Percentiles rank a stretch among this genome's conserved stretches.
phyloP scores from a whole-genome alignment of 2,113 vertebrate species.

The Halcyon senegalensis region DNA sequence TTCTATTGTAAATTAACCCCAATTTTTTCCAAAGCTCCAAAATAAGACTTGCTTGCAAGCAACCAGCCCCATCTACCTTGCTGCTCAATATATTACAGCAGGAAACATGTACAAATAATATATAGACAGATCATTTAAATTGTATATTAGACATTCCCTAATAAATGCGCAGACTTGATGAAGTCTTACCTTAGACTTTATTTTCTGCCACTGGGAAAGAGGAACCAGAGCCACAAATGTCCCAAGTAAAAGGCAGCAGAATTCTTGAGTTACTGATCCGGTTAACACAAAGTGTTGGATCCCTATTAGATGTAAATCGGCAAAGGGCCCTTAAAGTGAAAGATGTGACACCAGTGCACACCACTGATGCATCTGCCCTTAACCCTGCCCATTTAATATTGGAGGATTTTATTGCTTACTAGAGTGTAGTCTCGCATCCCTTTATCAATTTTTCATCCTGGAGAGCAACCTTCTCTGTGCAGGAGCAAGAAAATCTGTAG shows the following conservation, averaged over 20 bases:
- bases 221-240: neutral
- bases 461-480: slow-evolving; percentile 35
- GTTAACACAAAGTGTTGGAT: neutral
- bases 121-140: slow-evolving; percentile 22
- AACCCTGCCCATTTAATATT: slow-evolving; percentile 49
- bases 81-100: slow-evolving; percentile 57
- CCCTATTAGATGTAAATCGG: neutral
- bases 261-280: slow-evolving; percentile 31
- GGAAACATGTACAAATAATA: slow-evolving; percentile 15
- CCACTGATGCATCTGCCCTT: slow-evolving; percentile 13
- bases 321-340: neutral
- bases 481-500: slow-evolving; percentile 50
- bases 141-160: neutral
- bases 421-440: slow-evolving; percentile 33
- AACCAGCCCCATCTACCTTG: slow-evolving; percentile 63
- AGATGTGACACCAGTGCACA: neutral
- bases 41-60: slow-evolving; percentile 73
- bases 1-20: slow-evolving; percentile 79
- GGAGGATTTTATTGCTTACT: slow-evolving; percentile 63
- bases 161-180: slow-evolving; percentile 5
- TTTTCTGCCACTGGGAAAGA: neutral
- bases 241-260: neutral
- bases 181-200: neutral
- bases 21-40: slow-evolving; percentile 75
- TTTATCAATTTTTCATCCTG: slow-evolving; percentile 70